phyloP scores from a whole-genome alignment of 2,888 invertebrate genomes.

The Orthonychiurus folsomi region DNA sequence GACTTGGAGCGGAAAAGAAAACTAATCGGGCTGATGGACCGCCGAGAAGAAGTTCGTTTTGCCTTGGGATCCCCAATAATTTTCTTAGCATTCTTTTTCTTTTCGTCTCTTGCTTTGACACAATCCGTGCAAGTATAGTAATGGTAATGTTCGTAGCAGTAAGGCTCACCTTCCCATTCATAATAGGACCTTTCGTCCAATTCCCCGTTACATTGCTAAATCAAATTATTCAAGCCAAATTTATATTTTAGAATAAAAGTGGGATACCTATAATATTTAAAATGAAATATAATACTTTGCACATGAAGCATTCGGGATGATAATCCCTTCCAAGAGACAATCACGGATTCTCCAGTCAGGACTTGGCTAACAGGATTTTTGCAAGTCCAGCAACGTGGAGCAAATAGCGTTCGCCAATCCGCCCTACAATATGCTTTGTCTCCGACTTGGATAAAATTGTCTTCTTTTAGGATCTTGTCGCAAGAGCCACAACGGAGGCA shows the following conservation, averaged over 20 bases:
- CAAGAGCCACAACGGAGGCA: slow-evolving; percentile 36
- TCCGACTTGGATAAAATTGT: slow-evolving; percentile 29
- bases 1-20: not conserved
- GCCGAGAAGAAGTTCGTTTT: not conserved
- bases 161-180: slow-evolving; percentile 31
- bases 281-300: slow-evolving; percentile 23
- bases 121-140: slow-evolving; percentile 36
- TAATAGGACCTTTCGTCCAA: slow-evolving; percentile 35
- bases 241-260: not conserved
- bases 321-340: slow-evolving; percentile 33
- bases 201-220: slow-evolving; percentile 32
- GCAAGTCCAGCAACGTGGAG: slow-evolving; percentile 34
- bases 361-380: slow-evolving; percentile 30
- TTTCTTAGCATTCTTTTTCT: slow-evolving; percentile 6
- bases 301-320: slow-evolving; percentile 37
- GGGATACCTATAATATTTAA: not conserved
- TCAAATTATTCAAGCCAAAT: slow-evolving; percentile 1
- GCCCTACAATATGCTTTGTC: slow-evolving; percentile 35
- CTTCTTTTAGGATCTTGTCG: slow-evolving; percentile 32
- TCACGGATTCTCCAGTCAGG: slow-evolving; percentile 32
- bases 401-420: slow-evolving; percentile 37
- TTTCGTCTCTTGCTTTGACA: slow-evolving; percentile 17
- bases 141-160: slow-evolving; percentile 37
- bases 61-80: not conserved
- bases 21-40: not conserved